Evolutionary conservation across 2,113 vertebrate species (phyloP).

Genomic region (Oxyruncus cristatus): DNA sequence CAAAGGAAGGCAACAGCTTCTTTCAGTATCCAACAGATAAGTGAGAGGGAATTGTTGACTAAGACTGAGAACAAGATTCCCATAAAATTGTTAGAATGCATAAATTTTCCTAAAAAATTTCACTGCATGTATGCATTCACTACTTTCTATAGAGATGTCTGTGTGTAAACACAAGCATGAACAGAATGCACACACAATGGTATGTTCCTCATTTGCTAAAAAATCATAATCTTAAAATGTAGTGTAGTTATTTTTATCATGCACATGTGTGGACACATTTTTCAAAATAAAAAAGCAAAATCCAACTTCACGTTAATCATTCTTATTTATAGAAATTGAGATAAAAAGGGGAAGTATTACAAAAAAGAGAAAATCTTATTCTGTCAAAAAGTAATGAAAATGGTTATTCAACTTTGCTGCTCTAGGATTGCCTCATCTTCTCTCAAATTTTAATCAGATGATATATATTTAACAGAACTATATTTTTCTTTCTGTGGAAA

Average conservation of each 20-base stretch:
- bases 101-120: not conserved
- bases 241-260: not conserved
- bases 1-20: not conserved
- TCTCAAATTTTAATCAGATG: not conserved
- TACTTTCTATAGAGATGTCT: not conserved
- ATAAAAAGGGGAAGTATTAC: not conserved
- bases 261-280: not conserved
- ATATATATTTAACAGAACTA: not conserved
- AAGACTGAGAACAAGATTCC: not conserved
- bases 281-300: not conserved
- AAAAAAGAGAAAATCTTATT: not conserved
- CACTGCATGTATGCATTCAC: not conserved
- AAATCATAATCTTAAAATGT: not conserved
- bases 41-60: not conserved
- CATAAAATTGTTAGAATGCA: not conserved
- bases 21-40: not conserved
- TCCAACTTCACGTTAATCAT: not conserved
- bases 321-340: not conserved
- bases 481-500: not conserved
- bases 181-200: not conserved
- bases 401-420: not conserved
- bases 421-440: not conserved
- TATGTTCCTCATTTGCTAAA: not conserved
- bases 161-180: rapidly evolving
- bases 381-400: not conserved